Evolutionary conservation across 2,797 vertebrate genomes (phyloP).

Genomic region (Nothura maculosa): DNA sequence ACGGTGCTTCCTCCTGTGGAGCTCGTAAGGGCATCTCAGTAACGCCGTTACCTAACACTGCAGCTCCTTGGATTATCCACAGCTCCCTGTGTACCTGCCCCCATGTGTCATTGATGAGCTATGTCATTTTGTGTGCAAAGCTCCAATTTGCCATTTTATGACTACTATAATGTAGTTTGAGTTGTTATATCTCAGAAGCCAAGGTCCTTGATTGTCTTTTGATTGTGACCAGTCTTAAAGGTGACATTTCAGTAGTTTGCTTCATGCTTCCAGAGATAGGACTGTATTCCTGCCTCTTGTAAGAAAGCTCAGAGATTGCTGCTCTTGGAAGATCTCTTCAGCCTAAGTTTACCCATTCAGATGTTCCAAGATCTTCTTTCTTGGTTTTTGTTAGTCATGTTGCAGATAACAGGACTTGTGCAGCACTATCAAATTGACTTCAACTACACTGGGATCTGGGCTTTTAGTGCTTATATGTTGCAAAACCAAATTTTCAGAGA

Average conservation of each 20-base stretch:
- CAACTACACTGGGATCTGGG: background rate
- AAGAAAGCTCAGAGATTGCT: background rate
- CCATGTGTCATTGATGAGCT: background rate
- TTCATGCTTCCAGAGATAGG: background rate
- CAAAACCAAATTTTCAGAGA: background rate
- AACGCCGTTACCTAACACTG: background rate
- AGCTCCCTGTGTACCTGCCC: background rate
- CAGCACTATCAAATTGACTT: background rate
- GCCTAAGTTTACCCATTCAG: background rate
- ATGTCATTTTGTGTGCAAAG: background rate
- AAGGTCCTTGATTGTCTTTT: background rate
- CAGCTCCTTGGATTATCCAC: background rate
- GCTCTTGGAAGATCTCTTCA: background rate
- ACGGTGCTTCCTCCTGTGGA: background rate
- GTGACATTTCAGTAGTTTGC: background rate
- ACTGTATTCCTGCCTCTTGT: background rate
- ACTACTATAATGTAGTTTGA: background rate
- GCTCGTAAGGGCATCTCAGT: background rate
- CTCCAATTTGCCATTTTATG: background rate
- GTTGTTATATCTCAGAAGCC: background rate
- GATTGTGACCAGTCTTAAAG: background rate
- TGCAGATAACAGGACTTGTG: background rate
- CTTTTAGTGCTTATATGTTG: background rate
- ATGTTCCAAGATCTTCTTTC: background rate
- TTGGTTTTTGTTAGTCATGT: background rate